Percentiles rank a stretch among this genome's conserved stretches.
Evolutionary conservation across 2,113 vertebrate species (phyloP).

Genomic region (Arothron firmamentum): DNA sequence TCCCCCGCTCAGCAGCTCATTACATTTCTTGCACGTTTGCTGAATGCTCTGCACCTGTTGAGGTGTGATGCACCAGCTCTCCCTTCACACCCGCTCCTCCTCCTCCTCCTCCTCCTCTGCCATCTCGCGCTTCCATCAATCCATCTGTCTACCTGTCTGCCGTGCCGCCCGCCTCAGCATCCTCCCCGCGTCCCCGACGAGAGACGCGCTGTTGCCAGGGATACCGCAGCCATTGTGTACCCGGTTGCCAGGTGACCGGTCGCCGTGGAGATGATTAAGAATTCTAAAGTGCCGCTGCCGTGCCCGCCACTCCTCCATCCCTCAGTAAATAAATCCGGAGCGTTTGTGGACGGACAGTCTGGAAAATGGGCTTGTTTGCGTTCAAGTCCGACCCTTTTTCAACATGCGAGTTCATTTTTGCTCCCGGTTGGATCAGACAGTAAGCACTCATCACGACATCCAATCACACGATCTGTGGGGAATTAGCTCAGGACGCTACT

Average conservation of each 20-base stretch:
- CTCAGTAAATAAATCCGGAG: slow-evolving; percentile 70
- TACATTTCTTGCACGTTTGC: slow-evolving; percentile 63
- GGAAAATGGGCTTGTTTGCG: neutral
- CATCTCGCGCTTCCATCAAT: slow-evolving; percentile 59
- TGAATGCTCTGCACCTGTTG: slow-evolving; percentile 61
- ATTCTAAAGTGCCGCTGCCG: slow-evolving; percentile 57
- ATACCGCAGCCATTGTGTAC: slow-evolving; percentile 71
- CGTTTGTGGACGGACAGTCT: neutral
- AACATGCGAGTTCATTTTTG: no score
- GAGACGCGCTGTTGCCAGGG: slow-evolving; percentile 69
- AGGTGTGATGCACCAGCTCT: slow-evolving; percentile 58
- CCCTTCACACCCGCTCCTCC: slow-evolving; percentile 49
- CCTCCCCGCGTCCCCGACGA: slow-evolving; percentile 22
- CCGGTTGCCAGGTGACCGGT: slow-evolving; percentile 74
- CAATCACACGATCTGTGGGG: no score
- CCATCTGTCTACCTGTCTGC: slow-evolving; percentile 67
- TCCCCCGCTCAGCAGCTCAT: slow-evolving; percentile 52
- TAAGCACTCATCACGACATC: no score
- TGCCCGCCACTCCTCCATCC: slow-evolving; percentile 25
- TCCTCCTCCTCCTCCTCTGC: slow-evolving; percentile 35
- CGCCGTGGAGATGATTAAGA: slow-evolving; percentile 75
- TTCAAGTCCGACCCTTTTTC: no score
- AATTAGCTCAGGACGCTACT: no score
- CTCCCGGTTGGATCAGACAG: no score
- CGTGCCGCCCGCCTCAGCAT: slow-evolving; percentile 39